Evolutionary conservation across 2,113 vertebrate species (phyloP), one percentile per base, ranked within the genome.

Genomic region (Dasyornis broadbenti): DNA sequence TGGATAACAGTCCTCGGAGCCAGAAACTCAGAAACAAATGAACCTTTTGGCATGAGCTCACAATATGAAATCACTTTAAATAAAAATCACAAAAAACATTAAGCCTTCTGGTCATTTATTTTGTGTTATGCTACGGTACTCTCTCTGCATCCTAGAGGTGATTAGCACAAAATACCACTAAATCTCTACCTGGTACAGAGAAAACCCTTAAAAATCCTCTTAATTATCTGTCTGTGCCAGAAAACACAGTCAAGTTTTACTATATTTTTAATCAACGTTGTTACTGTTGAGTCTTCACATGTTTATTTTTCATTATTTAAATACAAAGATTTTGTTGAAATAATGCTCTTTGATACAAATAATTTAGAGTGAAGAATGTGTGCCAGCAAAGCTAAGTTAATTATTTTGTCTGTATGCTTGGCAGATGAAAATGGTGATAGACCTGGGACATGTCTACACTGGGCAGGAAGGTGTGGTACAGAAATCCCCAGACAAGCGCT

Each of bases 341-440:
- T 79, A 87, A 39, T n/a, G 35, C 45, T 96, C 91, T 95, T 95
- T 95, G 90, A 92, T 91, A 97, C 96, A 95, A 97, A 98, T 97
- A 82, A 96, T 96, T 97, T 93, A 95, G 91, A 96, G 47, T 68
- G 83, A 97, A 96, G 95, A 92, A 94, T 94, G 92, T 59, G 53
- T 96, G 93, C 95, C 96, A 95, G 96, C 60, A 96, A 89, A 96
- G 31, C 92, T 94, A 90, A 93, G 84, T 97, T 97, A 98, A 97
- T 98, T 98, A 96, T 96, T 97, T 97, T 95, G 92, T 97, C 92
- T 97, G 93, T 97, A 78, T 61, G 90, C 82, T 42, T 97, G 94
- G 95, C 86, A 97, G 96, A 95, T 97, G 84, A 82, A 93, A 96
- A 97, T 79, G 84, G 86, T 88, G 92, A 98, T 94, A 96, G 93